Evolutionary conservation across 2,888 invertebrate species (phyloP), one percentile per base, ranked within the genome.

Genomic region (Oscheius onirici): DNA sequence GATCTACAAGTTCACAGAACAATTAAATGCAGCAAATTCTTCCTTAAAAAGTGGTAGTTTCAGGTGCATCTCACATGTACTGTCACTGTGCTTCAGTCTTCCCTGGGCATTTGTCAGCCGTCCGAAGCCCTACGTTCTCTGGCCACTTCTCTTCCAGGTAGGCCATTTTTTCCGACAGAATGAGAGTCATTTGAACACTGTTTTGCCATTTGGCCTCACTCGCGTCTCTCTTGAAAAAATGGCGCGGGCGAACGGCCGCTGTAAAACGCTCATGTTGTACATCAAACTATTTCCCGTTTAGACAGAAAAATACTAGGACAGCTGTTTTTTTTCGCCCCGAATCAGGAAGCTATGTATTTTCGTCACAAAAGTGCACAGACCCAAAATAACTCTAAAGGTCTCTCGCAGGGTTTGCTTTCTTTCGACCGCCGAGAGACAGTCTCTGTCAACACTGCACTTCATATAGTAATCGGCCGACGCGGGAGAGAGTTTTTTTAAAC

Each of bases 61-160:
- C 63, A 63, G 63, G 63, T 63, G 85, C 68, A 75, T 83, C 49
- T 75, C 76, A 20, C 85, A 85, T 63, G 75, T 76, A 15, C 43
- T 79, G 34, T 81, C 84, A 10, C 76, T 86, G 20, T n/a, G 83
- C 51, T 77, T 76, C 75, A 82, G 80, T 57, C 74, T 85, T 20
- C 85, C 86, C 8, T 77, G 80, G 51, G 83, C 84, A 1, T 86
- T 84, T 65, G 51, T 75, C 55, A 55, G 71, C 1, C 83, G 82
- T 52, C 85, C 85, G 15, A 75, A 75, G 60, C 85, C 85, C 1
- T 73, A 72, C 54, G 80, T 74, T 51, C 74, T 85, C 26, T 85
- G 84, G 84, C 85, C 85, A 8, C 71, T 85, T 17, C 78, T 85
- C 6, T 75, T 86, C 49, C 83, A 83, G 76, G 84, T 83, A 52